Percentiles rank a stretch among this genome's conserved stretches.
Conservation (phyloP, 1,140 invertebrate genomes). For the Brachionus rotundiformis region DNA sequence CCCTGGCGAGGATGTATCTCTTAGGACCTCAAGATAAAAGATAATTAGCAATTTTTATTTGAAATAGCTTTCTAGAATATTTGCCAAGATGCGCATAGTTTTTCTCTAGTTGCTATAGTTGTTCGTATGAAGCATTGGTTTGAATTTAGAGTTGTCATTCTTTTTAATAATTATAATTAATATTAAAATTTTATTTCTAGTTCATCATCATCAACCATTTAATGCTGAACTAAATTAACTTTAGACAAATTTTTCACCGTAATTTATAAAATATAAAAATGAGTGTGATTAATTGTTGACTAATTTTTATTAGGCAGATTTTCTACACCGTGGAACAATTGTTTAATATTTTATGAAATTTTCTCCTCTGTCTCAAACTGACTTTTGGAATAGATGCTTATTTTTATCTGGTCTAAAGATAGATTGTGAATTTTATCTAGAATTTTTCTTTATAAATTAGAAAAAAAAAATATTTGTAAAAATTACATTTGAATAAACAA, state of each 20-base stretch:
- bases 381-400: too few species aligned
- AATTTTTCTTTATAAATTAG: too few species aligned
- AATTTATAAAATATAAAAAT: too few species aligned
- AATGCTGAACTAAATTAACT: conserved; percentile 17
- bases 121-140: neutral
- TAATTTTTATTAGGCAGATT: neutral
- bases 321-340: neutral
- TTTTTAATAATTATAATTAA: conserved; percentile 3
- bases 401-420: too few species aligned
- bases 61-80: neutral
- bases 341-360: too few species aligned
- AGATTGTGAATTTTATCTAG: too few species aligned
- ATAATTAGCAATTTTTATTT: neutral
- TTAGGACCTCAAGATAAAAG: neutral
- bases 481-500: too few species aligned
- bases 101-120: neutral
- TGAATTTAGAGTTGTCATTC: conserved; percentile 14
- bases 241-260: neutral
- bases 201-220: conserved; percentile 17
- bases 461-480: too few species aligned
- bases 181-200: conserved; percentile 23
- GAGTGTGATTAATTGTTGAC: neutral
- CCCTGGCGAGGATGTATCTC: neutral
- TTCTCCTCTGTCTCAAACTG: too few species aligned
- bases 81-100: neutral